Evolutionary conservation across 1,140 invertebrate species (phyloP).

Genomic region (Eciton burchellii): DNA sequence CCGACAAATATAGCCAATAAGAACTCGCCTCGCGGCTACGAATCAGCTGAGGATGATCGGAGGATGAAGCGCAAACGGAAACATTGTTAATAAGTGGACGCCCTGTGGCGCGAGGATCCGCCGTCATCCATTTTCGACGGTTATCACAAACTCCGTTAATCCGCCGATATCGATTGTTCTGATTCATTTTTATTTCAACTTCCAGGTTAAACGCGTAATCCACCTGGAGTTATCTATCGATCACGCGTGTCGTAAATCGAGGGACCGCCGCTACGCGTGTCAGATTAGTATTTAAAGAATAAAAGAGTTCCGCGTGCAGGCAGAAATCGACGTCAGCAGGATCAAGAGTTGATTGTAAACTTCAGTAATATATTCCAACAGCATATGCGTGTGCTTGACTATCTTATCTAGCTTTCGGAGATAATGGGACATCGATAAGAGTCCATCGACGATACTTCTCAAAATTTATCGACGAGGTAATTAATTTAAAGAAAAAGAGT

Average conservation of each 20-base stretch:
- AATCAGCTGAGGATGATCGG: neutral
- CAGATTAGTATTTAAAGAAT: too few relatives aligned
- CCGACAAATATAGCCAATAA: slow-evolving; percentile 23
- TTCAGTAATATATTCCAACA: neutral
- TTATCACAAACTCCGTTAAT: slow-evolving; percentile 7
- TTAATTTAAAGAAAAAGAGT: neutral
- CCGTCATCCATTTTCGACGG: slow-evolving; percentile 2
- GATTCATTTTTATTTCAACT: neutral
- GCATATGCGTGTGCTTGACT: neutral
- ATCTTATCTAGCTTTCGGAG: neutral
- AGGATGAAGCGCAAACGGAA: neutral
- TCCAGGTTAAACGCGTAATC: neutral
- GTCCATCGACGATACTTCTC: neutral
- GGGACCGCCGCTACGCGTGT: neutral
- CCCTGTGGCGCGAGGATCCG: neutral
- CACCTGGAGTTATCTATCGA: neutral
- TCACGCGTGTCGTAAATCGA: neutral
- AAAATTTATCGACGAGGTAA: neutral
- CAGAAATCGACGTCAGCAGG: too few relatives aligned
- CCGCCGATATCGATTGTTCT: neutral
- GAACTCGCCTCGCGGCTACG: neutral
- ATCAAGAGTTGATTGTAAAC: too few relatives aligned
- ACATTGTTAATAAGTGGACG: slow-evolving; percentile 50
- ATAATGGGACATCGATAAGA: neutral
- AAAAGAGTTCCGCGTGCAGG: too few relatives aligned